phyloP scores from a whole-genome alignment of 2,888 invertebrate genomes.

The Ormyrus nitidulus region DNA sequence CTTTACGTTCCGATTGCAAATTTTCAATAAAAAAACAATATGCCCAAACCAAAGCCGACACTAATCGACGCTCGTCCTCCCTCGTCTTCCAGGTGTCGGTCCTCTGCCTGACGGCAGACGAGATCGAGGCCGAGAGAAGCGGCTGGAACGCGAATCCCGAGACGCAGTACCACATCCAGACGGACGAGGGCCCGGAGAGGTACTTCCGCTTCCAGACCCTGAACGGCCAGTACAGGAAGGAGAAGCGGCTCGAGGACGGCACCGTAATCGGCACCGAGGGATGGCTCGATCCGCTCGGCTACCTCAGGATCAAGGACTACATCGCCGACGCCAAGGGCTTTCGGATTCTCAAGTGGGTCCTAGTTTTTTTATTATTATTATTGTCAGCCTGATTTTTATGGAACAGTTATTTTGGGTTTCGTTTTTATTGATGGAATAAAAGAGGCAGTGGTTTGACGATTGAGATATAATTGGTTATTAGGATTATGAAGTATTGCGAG shows the following conservation, averaged over 20 bases:
- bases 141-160: constrained; percentile 81
- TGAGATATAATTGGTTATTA: too few species aligned
- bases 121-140: constrained; percentile 72
- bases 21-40: too few species aligned
- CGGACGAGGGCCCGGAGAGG: constrained; percentile 93
- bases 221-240: constrained; percentile 92
- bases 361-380: too few species aligned
- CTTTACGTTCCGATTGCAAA: too few species aligned
- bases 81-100: constrained; percentile 66
- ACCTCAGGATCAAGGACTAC: constrained; percentile 89
- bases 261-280: constrained; percentile 92
- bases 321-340: constrained; percentile 90
- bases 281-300: constrained; percentile 91
- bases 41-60: too few species aligned
- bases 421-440: neutral
- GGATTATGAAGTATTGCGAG: too few species aligned
- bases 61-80: too few species aligned
- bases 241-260: constrained; percentile 89
- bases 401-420: too few species aligned
- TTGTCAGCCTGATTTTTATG: too few species aligned
- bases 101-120: constrained; percentile 68
- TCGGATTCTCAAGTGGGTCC: constrained; percentile 81
- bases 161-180: constrained; percentile 93
- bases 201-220: constrained; percentile 93
- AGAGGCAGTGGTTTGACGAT: neutral